These are phyloP conservation scores for Platysteira castanea DNA, from an alignment of 2,113 vertebrate species.

Conservation along the genomic window DNA sequence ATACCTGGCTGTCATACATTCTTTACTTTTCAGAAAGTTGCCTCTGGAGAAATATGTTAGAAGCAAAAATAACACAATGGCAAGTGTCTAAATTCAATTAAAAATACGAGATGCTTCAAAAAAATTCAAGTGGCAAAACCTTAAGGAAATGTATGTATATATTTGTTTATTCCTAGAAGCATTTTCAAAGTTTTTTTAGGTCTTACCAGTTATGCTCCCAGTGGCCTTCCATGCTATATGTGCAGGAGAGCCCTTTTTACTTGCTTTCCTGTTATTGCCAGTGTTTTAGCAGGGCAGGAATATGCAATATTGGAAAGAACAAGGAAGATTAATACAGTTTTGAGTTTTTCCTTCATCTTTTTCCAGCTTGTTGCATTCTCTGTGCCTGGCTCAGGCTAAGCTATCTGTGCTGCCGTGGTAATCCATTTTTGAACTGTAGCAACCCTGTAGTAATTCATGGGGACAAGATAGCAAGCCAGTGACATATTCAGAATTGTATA, in stretches of 20 bases:
- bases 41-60: background rate
- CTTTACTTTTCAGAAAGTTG: background rate
- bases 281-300: background rate
- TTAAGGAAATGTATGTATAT: background rate
- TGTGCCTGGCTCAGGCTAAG: background rate
- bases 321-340: background rate
- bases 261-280: background rate
- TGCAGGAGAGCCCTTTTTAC: background rate
- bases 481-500: background rate
- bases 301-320: background rate
- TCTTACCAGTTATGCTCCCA: background rate
- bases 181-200: background rate
- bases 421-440: background rate
- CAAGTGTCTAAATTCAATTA: background rate
- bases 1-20: background rate
- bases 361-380: background rate
- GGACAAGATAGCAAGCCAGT: background rate
- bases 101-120: background rate
- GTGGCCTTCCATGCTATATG: background rate
- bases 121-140: background rate
- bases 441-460: background rate
- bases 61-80: background rate
- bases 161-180: background rate
- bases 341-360: background rate
- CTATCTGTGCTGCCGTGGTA: background rate